Base-by-base conservation (phyloP, 2,797 vertebrate species). In the Pagetopsis macropterus region DNA sequence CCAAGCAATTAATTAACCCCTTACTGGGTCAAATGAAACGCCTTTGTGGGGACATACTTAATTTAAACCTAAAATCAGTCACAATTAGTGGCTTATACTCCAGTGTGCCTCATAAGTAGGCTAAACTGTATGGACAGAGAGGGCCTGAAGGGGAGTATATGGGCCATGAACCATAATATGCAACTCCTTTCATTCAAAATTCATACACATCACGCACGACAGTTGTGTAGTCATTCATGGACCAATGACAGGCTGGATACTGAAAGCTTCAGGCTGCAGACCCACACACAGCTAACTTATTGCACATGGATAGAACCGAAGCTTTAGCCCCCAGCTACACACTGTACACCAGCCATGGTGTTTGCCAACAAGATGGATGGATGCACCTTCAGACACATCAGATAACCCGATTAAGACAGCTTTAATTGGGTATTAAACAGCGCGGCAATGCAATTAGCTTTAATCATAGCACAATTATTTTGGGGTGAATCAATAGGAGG, bases 341-440 rank as follows among this genome's bases (percentile, higher is more conserved):
- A 54, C 72, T 65, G 14, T 23, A 19, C 37, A 78, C 65, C 72
- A 54, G 55, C 54, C 56, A 63, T n/a, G 19, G 65, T 72, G 81
- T 84, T 81, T 84, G 70, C 75, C 69, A 57, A 68, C 83, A 88
- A 90, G 88, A 91, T 90, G 90, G 87, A 91, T 88, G 88, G 83
- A 84, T 86, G 84, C 85, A 82, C 76, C 77, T 75, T 84, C 80
- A 85, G 64, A 87, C 75, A 81, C 81, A 76, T 79, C 72, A 79
- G 76, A 87, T 85, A 79, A 89, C 83, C 86, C 61, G 70, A 88
- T 87, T 79, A 75, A 60, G 70, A 49, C 65, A 56, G 75, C 66
- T 85, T 75, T 85, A 78, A 88, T 86, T 82, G 72, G 81, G 75
- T 75, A 70, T 85, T 82, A 76, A 81, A 72, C 78, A 78, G 70